Evolutionary conservation across 2,888 invertebrate species (phyloP), one percentile per base, ranked within the genome.

Genomic region (Tachystola acroxantha): DNA sequence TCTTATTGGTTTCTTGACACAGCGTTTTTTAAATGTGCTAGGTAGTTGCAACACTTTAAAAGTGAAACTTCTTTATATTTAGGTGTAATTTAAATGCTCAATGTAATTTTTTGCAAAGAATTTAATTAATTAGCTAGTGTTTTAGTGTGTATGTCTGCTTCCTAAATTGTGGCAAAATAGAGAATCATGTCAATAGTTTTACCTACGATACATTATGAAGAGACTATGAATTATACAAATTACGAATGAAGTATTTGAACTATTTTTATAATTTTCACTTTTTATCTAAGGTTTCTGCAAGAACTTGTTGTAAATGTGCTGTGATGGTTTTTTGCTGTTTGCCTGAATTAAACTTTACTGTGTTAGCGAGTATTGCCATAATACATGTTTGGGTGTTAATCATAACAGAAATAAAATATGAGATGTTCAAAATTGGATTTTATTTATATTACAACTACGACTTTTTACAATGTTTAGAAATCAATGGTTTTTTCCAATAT

Each of bases 371-470:
- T 59, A 34, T 54, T 49, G 60, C 61, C 56, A 62, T 65, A 65
- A 55, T 56, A 51, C 46, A 56, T 51, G 43, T 58, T 59, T 67
- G 54, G 49, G 54, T 65, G 56, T 60, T 58, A 45, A 54, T 47
- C 50, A 22, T 30, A 33, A 66, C 55, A 59, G 46, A 67, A n/a
- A 71, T 72, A 79, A 59, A 73, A 45, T 67, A 66, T 62, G 50
- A 63, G 46, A 64, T 61, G 68, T 75, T 74, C 26, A n/a, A 50
- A 49, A 53, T 49, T 55, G 53, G 46, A 41, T 72, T 75, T 75
- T 73, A 66, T 72, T 76, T 61, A 36, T 34, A 26, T 31, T 39
- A 34, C 32, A 36, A 20, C 10, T 39, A 34, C 32, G 32, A 20
- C 10, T 34, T 32, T 36, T 32, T 37, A 38, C 37, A 36, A 34